Evolutionary conservation across 1,140 invertebrate species (phyloP).

Genomic region (Calliopsis andreniformis): DNA sequence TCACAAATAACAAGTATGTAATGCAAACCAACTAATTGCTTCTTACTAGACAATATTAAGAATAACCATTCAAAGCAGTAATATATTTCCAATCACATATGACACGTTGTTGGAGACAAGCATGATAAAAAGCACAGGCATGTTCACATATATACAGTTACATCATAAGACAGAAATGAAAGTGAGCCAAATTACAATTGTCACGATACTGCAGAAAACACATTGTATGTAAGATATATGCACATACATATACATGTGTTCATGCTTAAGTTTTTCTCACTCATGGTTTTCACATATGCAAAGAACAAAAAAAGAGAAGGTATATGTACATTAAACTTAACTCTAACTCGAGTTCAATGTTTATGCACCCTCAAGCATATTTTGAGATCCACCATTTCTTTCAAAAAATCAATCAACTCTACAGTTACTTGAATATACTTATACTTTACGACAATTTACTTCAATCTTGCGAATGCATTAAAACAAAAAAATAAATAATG

Average conservation of each 20-base stretch:
- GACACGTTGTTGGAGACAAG: conserved; percentile 62
- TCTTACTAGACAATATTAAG: conserved; percentile 51
- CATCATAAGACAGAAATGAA: conserved; percentile 44
- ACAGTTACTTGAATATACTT: conserved; percentile 80
- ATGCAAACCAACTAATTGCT: conserved; percentile 42
- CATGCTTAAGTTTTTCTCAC: conserved; percentile 51
- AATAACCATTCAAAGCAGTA: conserved; percentile 66
- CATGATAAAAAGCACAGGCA: conserved; percentile 65
- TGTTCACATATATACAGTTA: conserved; percentile 62
- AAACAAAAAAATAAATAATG: conserved; percentile 76
- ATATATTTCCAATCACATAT: conserved; percentile 60
- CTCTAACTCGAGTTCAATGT: conserved; percentile 55
- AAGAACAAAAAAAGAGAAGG: conserved; percentile 44
- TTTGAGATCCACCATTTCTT: conserved; percentile 79
- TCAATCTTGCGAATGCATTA: conserved; percentile 80
- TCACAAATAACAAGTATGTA: conserved; percentile 32
- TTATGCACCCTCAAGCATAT: conserved; percentile 74
- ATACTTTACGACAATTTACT: conserved; percentile 81
- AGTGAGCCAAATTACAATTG: conserved; percentile 25
- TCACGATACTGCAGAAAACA: conserved; percentile 48
- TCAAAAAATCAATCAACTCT: conserved; percentile 76
- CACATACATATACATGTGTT: conserved; percentile 63
- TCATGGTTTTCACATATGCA: conserved; percentile 27
- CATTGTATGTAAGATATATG: conserved; percentile 54
- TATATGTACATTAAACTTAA: conserved; percentile 51